A percentile compares a stretch with the other conserved stretches of the same genome.
Conservation (phyloP, 2,888 invertebrate genomes). For the Theretra japonica region DNA sequence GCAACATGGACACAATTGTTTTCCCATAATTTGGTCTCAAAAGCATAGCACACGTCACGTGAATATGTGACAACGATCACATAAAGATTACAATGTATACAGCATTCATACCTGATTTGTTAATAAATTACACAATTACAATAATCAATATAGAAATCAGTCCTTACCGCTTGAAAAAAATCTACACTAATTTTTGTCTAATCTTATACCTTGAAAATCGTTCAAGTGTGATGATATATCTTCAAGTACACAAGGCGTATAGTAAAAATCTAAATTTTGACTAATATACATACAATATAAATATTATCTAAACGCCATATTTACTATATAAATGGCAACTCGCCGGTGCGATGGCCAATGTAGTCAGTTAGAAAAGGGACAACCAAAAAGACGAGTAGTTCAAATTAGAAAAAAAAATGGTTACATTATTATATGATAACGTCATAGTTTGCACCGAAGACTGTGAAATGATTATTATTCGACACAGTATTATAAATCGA, state of each 20-base stretch:
- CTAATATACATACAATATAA: constrained; percentile 6
- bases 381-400: no score
- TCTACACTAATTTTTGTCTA: constrained; percentile 13
- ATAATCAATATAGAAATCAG: neutral
- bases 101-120: neutral
- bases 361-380: neutral
- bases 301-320: neutral
- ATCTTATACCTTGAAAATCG: constrained; percentile 16
- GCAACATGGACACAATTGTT: no score
- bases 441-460: no score
- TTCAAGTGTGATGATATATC: constrained; percentile 20
- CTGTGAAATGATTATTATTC: no score
- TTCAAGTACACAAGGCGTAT: neutral
- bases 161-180: neutral
- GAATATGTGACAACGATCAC: no score
- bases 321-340: neutral
- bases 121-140: neutral
- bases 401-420: no score
- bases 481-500: no score
- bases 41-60: no score
- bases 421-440: no score
- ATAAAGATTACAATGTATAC: no score
- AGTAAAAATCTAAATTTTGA: neutral
- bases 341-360: neutral
- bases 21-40: no score